Percentiles rank a stretch among this genome's conserved stretches.
Evolutionary conservation across 2,797 vertebrate species (phyloP).

Genomic region (Hippoglossus hippoglossus): DNA sequence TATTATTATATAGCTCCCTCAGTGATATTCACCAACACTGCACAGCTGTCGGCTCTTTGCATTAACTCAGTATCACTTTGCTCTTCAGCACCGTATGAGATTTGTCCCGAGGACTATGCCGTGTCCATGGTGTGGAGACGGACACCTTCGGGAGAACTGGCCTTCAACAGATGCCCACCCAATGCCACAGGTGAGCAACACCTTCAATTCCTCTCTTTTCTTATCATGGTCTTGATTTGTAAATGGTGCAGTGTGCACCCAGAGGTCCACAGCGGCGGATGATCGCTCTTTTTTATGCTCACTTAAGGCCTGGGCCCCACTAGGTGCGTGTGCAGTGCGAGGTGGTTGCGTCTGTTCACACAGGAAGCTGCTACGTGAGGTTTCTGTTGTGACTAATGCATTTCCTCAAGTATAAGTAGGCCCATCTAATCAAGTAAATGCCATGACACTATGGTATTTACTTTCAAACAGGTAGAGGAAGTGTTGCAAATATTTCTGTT

Average conservation of each 20-base stretch:
- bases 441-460: too few species aligned
- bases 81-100: constrained; percentile 95
- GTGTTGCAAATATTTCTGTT: too few species aligned
- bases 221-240: not conserved
- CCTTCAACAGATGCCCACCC: constrained; percentile 96
- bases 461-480: not conserved
- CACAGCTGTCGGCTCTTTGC: constrained; percentile 46
- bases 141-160: constrained; percentile 96
- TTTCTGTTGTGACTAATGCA: too few species aligned
- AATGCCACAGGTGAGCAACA: constrained; percentile 92
- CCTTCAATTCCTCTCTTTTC: not conserved
- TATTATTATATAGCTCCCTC: constrained; percentile 5
- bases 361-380: too few species aligned
- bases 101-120: constrained; percentile 97
- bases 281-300: too few species aligned
- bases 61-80: constrained; percentile 34
- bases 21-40: constrained; percentile 18
- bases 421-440: too few species aligned
- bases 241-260: not conserved
- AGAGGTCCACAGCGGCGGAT: not conserved
- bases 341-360: too few species aligned
- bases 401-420: too few species aligned
- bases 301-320: too few species aligned
- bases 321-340: too few species aligned
- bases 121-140: constrained; percentile 99